Evolutionary conservation across 1,140 invertebrate species (phyloP), one percentile per base, ranked within the genome.

Genomic region (Drosophila ironensis): DNA sequence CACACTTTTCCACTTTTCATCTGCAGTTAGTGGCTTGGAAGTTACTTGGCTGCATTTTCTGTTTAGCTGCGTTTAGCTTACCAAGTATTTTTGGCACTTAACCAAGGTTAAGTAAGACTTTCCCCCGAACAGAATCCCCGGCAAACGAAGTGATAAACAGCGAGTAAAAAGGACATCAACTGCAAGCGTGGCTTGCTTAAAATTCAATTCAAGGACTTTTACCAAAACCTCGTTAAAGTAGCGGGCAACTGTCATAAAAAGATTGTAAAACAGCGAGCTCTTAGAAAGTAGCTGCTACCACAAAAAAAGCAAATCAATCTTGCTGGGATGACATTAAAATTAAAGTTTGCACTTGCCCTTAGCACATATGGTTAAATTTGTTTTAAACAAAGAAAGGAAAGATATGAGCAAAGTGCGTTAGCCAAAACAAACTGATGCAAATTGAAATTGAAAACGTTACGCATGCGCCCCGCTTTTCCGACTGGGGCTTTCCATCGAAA

Each of bases 391-490:
- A 22, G 24, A 24, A 22, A 7, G 27, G 22, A 52, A 40, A 53
- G 17, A 53, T 47, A 11, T 46, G 0, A 25, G 30, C 38, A 33
- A 70, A 72, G 37, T 47, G 52, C 41, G 27, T 66, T 24, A 41
- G 42, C 14, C 50, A 44, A 78, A 35, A 45, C 35, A 75, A 38
- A 37, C 5, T 59, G 12, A 54, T 69, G 50, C 33, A 42, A 84
- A 75, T 64, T 86, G 81, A 81, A 86, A 86, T 86, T 81, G 81
- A 86, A 86, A 87, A 81, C 81, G 81, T 81, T 86, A 86, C 81
- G 81, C 81, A 86, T 86, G 81, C 81, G 60, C 33, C n/a, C n/a
- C 35, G 67, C 77, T 86, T 61, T 67, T 53, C 52, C 63, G 41
- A 60, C 24, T 27, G 7, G 9, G 53, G 30, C 66, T 68, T 61